Base-by-base conservation (phyloP, 2,113 vertebrate genomes). In the Grus americana region DNA sequence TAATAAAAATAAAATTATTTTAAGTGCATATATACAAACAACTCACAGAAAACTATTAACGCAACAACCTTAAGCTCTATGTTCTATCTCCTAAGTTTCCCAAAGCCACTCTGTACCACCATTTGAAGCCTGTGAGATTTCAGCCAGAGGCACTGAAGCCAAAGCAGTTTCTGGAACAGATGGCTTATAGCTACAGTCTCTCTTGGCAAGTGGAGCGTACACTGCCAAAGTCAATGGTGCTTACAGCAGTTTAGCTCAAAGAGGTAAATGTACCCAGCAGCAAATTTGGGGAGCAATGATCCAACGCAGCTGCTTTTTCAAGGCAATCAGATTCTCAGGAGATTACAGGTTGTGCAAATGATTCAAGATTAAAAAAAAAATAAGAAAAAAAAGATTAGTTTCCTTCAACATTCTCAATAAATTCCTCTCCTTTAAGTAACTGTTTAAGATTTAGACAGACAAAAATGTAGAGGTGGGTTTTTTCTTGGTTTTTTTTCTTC, bases 1-100 rank as follows among this genome's bases (percentile, higher is more conserved):
- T 98, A 96, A 93, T 40, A 12, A 92, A 93, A 97, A 91, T 71
- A 46, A 79, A 72, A 52, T 49, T 22, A 76, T 59, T 93, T 87
- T 93, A 94, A 80, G 21, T 38, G 38, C 38, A 78, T 20, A 90
- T 62, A 90, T 30, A 72, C 19, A 95, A 91, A 79, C 40, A 86
- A 36, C 23, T n/a, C 67, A 78, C 40, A 90, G 79, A 66, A 86
- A 32, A 49, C 11, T 84, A 72, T 30, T 81, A 32, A 71, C 66
- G 42, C 63, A 81, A 65, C n/a, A 70, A 61, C 40, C 15, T 68
- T 58, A 75, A 71, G 24, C 36, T 67, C 5, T 36, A 52, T 9
- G 38, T n/a, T 90, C 70, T 55, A 46, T 57, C 24, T 47, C 34
- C 14, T 44, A 82, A 67, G 42, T 46, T 82, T 44, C 75, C 36